Conservation (phyloP, 2,888 invertebrate species). For the Beris morrisii region DNA sequence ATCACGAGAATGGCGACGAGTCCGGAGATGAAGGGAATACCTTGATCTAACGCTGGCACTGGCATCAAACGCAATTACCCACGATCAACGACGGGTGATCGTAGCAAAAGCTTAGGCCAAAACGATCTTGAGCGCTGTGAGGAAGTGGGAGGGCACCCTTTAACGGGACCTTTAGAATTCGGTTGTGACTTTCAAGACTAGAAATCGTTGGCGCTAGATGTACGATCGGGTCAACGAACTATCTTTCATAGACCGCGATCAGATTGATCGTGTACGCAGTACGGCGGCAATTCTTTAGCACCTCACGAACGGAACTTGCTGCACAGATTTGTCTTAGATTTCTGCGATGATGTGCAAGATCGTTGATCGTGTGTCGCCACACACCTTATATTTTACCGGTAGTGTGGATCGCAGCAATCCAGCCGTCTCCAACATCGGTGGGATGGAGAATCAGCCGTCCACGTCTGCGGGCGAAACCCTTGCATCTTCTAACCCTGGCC, state of each 20-base stretch:
- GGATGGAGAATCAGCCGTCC: no score
- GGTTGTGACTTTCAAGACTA: conserved; percentile 26
- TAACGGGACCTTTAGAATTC: conserved; percentile 29
- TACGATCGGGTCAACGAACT: conserved; percentile 25
- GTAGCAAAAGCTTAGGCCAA: neutral
- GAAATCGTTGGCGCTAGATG: conserved; percentile 23
- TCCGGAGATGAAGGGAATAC: no score
- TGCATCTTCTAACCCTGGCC: no score
- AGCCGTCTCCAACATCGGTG: no score
- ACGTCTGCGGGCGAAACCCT: no score
- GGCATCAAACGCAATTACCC: no score
- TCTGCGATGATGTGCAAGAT: neutral
- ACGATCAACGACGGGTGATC: no score
- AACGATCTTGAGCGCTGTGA: conserved; percentile 6
- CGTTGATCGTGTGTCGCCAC: conserved; percentile 2
- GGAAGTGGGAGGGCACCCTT: conserved; percentile 31
- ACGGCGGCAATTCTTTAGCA: neutral
- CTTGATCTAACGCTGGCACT: no score
- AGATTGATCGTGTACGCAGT: neutral
- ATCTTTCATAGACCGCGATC: neutral
- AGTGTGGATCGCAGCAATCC: neutral
- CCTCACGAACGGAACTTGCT: conserved; percentile 5
- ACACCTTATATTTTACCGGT: neutral
- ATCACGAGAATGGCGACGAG: no score
- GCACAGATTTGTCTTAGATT: conserved; percentile 12